phyloP scores from a whole-genome alignment of 2,113 vertebrate species.

The Leucosticte australis region DNA sequence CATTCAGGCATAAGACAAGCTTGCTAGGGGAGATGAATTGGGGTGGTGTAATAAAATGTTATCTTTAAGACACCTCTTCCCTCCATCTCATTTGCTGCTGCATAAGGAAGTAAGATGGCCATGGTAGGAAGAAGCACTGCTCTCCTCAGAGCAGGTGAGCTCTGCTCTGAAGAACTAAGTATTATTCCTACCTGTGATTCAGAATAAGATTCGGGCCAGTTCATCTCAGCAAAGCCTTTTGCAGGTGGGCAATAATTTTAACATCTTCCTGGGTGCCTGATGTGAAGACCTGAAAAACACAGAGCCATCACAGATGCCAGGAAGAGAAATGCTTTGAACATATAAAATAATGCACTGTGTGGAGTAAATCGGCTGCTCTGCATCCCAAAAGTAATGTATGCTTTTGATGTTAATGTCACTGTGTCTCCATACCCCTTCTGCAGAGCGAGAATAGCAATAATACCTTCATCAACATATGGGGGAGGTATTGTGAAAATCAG shows the following conservation, averaged over 20 bases:
- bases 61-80: constrained; percentile 23
- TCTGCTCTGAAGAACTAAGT: background rate
- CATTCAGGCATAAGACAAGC: background rate
- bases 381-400: background rate
- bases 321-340: background rate
- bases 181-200: background rate
- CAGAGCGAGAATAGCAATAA: background rate
- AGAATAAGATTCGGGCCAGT: background rate
- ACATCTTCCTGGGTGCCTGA: background rate
- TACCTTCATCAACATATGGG: constrained; percentile 5
- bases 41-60: constrained; percentile 32
- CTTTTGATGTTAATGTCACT: constrained; percentile 6
- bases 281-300: background rate
- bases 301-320: background rate
- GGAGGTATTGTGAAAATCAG: constrained; percentile 45
- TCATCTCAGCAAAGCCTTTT: background rate
- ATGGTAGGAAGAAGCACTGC: background rate
- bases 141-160: background rate
- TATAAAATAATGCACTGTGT: background rate
- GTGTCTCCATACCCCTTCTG: background rate
- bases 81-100: background rate
- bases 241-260: background rate
- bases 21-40: constrained; percentile 21
- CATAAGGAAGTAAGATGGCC: background rate
- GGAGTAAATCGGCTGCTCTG: background rate